Evolutionary conservation across 2,888 invertebrate species (phyloP), one percentile per base, ranked within the genome.

Genomic region (Drosophila limbata): DNA sequence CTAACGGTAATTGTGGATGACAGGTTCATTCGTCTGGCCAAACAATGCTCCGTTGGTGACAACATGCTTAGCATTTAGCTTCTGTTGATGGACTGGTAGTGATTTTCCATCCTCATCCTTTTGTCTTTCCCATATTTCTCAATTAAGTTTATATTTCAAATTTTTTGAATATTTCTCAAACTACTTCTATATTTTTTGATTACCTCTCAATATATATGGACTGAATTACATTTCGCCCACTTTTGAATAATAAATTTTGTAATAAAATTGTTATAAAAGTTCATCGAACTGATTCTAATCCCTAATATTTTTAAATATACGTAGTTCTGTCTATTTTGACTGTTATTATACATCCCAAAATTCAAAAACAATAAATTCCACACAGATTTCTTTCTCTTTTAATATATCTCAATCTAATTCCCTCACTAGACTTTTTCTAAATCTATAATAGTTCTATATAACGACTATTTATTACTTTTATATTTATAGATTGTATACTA

Each of bases 1-100:
- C 60, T 73, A 82, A 85, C 86, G 77, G 86, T 73, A 85, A 79
- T 79, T 88, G 81, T 72, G 70, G 72, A 73, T 72, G 79, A 56
- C 63, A 55, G 42, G 31, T 37, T 55, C 42, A 48, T 28, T 53
- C 66, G 19, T 35, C 48, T 40, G 66, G 50, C 72, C 64, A 59
- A 44, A 65, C 55, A 66, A 59, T 65, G 52, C 25, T 33, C 48
- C 45, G 45, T 39, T 57, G 52, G 64, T 65, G 67, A 51, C 72
- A 67, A 51, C 72, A 63, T 59, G 61, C 59, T 65, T 66, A 40
- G 51, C 64, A 79, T 79, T 71, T 69, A 73, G 69, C 66, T 66
- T 40, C 77, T 69, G 66, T 71, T 81, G 50, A 63, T 70, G 65
- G 63, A 15, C 63, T 48, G 25, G 44, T 64, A 80, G 80, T 68